Conservation (phyloP, 2,113 vertebrate species). For the Passer montanus region DNA sequence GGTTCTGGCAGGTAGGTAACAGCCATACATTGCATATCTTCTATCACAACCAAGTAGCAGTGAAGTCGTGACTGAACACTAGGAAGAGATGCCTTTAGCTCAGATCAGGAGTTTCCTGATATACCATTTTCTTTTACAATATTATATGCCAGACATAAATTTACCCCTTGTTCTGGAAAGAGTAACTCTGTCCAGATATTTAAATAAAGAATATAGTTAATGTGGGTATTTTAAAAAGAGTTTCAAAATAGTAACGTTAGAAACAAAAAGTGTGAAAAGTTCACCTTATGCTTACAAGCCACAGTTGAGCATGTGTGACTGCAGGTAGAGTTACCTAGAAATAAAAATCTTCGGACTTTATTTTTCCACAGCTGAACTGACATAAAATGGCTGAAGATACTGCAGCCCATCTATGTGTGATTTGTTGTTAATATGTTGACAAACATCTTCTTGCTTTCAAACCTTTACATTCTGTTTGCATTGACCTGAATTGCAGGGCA, state of each 20-base stretch:
- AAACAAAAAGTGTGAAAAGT: neutral
- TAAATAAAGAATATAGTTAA: neutral
- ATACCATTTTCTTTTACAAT: neutral
- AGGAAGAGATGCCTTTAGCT: neutral
- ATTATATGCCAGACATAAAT: neutral
- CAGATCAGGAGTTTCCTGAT: neutral
- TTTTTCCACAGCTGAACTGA: neutral
- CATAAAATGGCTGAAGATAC: neutral
- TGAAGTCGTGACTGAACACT: neutral
- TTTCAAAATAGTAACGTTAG: neutral
- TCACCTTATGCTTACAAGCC: neutral
- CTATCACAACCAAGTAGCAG: neutral
- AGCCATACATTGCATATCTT: neutral
- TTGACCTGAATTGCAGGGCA: neutral
- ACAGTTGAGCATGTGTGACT: neutral
- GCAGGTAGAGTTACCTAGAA: neutral
- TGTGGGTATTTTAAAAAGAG: neutral
- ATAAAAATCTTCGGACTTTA: neutral
- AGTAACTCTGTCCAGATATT: neutral
- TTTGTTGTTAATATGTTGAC: neutral
- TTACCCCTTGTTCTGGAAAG: neutral
- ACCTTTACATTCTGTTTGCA: neutral
- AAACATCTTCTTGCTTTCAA: neutral
- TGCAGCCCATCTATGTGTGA: neutral
- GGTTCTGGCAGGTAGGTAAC: neutral